Evolutionary conservation across 2,113 vertebrate species (phyloP).

Genomic region (Mormyrus lacerda): DNA sequence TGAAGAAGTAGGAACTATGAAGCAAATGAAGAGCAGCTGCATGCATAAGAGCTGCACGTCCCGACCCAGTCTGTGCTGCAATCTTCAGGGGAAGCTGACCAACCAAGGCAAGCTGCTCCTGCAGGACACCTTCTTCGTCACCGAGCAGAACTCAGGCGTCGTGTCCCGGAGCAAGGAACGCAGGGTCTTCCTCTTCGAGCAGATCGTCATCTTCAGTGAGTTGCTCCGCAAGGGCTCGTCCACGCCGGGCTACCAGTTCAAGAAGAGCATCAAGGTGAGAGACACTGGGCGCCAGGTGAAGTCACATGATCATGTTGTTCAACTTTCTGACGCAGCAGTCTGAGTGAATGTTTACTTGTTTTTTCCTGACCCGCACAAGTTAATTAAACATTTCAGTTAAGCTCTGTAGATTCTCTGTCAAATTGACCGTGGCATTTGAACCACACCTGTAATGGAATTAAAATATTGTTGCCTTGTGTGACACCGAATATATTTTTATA

Average conservation of each 20-base stretch:
- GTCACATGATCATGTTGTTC: background rate
- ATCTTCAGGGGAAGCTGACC: conserved; percentile 81
- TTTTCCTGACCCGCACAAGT: background rate
- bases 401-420: background rate
- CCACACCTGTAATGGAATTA: background rate
- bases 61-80: background rate
- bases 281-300: background rate
- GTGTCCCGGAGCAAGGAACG: conserved; percentile 90
- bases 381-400: background rate
- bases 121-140: conserved; percentile 96
- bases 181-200: conserved; percentile 94
- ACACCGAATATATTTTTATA: background rate
- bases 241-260: conserved; percentile 89
- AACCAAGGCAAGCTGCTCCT: conserved; percentile 95
- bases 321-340: background rate
- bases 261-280: conserved; percentile 91
- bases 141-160: conserved; percentile 79
- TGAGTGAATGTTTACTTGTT: background rate
- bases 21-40: background rate
- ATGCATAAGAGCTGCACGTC: background rate
- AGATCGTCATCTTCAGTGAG: conserved; percentile 97
- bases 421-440: background rate
- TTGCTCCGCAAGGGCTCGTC: conserved; percentile 94
- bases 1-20: background rate
- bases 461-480: background rate